phyloP scores from a whole-genome alignment of 2,797 vertebrate species.

The Buphagus erythrorhynchus region DNA sequence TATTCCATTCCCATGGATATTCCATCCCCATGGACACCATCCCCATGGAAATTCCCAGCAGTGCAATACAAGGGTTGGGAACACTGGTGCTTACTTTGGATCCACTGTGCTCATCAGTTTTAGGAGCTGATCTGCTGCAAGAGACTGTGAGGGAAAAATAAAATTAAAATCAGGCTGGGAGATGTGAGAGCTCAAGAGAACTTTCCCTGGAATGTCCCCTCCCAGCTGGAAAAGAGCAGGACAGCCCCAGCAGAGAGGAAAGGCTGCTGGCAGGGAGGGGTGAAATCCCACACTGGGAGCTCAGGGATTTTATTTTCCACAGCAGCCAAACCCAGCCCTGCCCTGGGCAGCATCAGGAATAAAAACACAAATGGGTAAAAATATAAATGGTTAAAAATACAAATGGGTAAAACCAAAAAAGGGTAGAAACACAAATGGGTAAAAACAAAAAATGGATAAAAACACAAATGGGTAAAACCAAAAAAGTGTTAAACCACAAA shows the following conservation, averaged over 20 bases:
- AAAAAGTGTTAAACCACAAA: no score
- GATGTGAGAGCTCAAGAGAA: rapidly evolving
- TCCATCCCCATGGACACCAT: neutral
- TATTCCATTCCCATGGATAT: no score
- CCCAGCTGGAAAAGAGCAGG: neutral
- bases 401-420: neutral
- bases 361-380: neutral
- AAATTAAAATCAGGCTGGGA: neutral
- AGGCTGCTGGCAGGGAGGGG: neutral
- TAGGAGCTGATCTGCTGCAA: slow-evolving; percentile 95
- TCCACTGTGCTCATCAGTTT: slow-evolving; percentile 99
- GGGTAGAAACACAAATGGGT: no score
- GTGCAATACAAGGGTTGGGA: rapidly evolving
- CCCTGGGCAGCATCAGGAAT: neutral
- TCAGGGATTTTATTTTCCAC: rapidly evolving
- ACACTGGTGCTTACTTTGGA: slow-evolving; percentile 88
- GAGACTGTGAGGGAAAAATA: slow-evolving; percentile 77
- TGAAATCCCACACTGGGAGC: neutral
- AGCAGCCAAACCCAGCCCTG: neutral
- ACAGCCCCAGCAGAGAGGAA: no score
- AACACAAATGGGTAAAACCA: neutral
- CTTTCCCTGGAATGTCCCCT: neutral
- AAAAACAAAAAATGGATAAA: neutral
- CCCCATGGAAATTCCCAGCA: neutral
- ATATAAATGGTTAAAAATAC: neutral